A percentile compares a stretch with the other conserved stretches of the same genome.
Conservation (phyloP, 2,888 invertebrate species). For the Hermaeophaga mercurialis region DNA sequence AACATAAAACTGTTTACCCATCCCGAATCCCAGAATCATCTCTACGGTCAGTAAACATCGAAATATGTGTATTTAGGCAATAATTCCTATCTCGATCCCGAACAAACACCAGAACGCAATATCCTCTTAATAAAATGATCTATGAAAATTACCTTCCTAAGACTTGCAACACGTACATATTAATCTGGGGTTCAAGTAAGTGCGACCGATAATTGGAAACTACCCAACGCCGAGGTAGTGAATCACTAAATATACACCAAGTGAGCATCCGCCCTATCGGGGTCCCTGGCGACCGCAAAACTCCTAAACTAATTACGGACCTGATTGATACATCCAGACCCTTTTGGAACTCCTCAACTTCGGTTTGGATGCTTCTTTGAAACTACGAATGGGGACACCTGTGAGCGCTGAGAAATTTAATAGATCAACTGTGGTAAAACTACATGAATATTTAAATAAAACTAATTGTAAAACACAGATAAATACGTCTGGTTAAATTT, state of each 20-base stretch:
- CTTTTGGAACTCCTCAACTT: slow-evolving; percentile 10
- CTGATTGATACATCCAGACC: slow-evolving; percentile 44
- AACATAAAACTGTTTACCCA: slow-evolving; percentile 9
- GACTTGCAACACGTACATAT: slow-evolving; percentile 25
- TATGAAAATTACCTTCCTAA: slow-evolving; percentile 25
- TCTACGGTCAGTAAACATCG: slow-evolving; percentile 8
- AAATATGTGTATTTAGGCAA: slow-evolving; percentile 24
- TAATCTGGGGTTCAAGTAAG: slow-evolving; percentile 30
- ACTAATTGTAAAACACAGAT: no score
- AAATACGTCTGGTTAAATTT: no score
- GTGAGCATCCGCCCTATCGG: slow-evolving; percentile 37
- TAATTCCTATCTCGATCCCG: slow-evolving; percentile 8
- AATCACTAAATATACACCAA: slow-evolving; percentile 34
- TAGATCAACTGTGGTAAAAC: no score
- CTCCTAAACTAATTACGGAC: slow-evolving; percentile 47
- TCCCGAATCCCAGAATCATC: slow-evolving; percentile 13
- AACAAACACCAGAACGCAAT: slow-evolving; percentile 23
- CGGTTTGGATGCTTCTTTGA: neutral
- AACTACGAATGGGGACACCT: no score
- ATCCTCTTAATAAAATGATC: slow-evolving; percentile 27
- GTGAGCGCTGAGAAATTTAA: no score
- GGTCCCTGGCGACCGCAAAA: slow-evolving; percentile 35
- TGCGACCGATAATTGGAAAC: slow-evolving; percentile 35
- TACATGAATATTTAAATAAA: no score
- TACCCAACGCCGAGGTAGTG: slow-evolving; percentile 25